Conservation (phyloP, 2,797 vertebrate genomes). For the Diplodus sargus region DNA sequence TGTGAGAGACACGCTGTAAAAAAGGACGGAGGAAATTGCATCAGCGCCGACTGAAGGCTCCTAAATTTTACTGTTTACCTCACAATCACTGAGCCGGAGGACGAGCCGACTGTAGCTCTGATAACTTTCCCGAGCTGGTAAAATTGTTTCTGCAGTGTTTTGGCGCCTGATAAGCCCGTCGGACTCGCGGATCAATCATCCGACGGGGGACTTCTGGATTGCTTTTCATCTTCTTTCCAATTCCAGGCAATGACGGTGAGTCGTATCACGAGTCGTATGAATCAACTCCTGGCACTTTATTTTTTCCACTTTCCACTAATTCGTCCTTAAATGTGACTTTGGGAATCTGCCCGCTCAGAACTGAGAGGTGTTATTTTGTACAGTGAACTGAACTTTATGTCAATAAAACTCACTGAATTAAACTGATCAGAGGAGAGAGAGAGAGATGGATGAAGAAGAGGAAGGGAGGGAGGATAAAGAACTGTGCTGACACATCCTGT, state of each 20-base stretch:
- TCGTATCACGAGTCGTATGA: neutral
- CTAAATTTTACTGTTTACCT: slow-evolving; percentile 6
- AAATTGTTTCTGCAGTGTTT: slow-evolving; percentile 1
- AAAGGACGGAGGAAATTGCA: slow-evolving; percentile 12
- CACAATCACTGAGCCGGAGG: neutral
- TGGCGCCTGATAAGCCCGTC: neutral
- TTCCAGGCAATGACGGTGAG: neutral
- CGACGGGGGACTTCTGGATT: neutral
- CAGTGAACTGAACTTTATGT: slow-evolving; percentile 25
- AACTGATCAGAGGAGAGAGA: slow-evolving; percentile 6
- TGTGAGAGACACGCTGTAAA: neutral
- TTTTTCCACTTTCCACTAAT: neutral
- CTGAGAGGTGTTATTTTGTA: slow-evolving; percentile 10
- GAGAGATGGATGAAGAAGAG: neutral
- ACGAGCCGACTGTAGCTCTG: neutral
- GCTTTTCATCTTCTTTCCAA: neutral
- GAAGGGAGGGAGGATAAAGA: slow-evolving; percentile 19
- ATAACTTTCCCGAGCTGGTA: neutral
- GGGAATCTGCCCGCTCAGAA: neutral
- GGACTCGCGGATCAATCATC: neutral
- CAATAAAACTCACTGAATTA: slow-evolving; percentile 32
- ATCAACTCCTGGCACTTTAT: neutral
- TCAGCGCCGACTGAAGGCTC: neutral
- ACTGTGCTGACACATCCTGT: slow-evolving; percentile 52
- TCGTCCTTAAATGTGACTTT: neutral